Percentiles rank a stretch among this genome's conserved stretches.
These are phyloP conservation scores for Tolmerus cingulatus DNA, from an alignment of 2,888 invertebrate genomes.

Conservation along the genomic window DNA sequence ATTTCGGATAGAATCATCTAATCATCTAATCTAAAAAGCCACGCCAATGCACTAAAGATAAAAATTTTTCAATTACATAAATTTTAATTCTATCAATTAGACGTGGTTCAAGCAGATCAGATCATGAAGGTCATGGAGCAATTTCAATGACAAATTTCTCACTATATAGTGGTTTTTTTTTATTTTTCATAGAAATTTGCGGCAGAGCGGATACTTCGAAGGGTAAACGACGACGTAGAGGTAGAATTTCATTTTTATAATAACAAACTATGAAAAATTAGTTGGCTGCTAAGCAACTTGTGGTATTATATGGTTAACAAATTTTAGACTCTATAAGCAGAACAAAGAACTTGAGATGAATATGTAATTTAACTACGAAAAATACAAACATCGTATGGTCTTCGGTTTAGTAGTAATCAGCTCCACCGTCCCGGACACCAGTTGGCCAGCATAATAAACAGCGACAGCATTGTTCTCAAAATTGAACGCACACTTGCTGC, in stretches of 20 bases:
- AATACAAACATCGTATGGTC: conserved; percentile 60
- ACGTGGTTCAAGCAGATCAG: background rate
- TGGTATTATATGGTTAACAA: background rate
- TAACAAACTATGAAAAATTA: background rate
- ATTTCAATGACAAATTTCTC: background rate
- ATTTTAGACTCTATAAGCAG: background rate
- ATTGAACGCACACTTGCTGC: conserved; percentile 59
- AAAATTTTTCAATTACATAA: background rate
- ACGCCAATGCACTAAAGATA: background rate
- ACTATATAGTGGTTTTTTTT: background rate
- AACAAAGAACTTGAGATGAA: background rate
- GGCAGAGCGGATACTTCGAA: background rate
- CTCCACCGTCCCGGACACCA: conserved; percentile 59
- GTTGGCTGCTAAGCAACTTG: too few species aligned
- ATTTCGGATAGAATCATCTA: background rate
- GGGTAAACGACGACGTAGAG: background rate
- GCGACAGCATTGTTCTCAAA: conserved; percentile 59
- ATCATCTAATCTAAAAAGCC: background rate
- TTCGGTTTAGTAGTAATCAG: conserved; percentile 60
- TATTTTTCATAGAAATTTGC: background rate
- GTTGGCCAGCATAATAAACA: conserved; percentile 61
- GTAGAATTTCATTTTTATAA: background rate
- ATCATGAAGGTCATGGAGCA: background rate
- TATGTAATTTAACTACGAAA: background rate
- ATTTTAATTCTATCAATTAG: background rate